Base-by-base conservation (phyloP, 2,797 vertebrate species). In the Botia almorhae region DNA sequence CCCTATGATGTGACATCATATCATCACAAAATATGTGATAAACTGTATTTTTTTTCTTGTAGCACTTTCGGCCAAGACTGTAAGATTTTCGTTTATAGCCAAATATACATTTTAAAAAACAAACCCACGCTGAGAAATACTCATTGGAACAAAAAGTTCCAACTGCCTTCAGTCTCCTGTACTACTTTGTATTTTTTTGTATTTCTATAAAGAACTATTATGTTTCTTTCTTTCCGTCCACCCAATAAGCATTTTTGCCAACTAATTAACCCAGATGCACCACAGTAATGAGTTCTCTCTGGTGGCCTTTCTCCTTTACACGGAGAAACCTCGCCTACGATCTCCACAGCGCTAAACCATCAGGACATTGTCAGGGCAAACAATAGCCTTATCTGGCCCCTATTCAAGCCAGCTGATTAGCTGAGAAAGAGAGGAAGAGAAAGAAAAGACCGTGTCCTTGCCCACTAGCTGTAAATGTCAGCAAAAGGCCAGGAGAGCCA, bases 351-450 rank as follows among this genome's bases (percentile, higher is more conserved):
- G 82, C 80, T 84, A 84, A 82, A 95, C 96, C 95, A 94, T 95
- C 94, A 93, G 95, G 94, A 95, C 94, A 95, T 95, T 96, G 94
- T 97, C 96, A 96, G 85, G 90, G 81, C 94, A 95, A 94, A 97
- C 95, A 98, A 97, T 96, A 88, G 94, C 84, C 95, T 98, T 97
- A 98, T 96, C 96, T 95, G 93, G 90, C 92, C 94, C 92, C 95
- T 94, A 94, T 96, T 97, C 96, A 96, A 95, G 95, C 94, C 95
- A 95, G 95, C 95, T 95, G 96, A 98, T 96, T 96, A 97, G 96
- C 94, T 94, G 93, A 90, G 94, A 95, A 94, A 95, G 95, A 96
- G 92, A 93, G 94, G 93, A 93, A 93, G 89, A 90, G 93, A 94
- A 92, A 94, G 94, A 92, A 95, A 95, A 95, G 94, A 94, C 89